phyloP scores from a whole-genome alignment of 2,797 vertebrate species.

The Sylvilagus floridanus region DNA sequence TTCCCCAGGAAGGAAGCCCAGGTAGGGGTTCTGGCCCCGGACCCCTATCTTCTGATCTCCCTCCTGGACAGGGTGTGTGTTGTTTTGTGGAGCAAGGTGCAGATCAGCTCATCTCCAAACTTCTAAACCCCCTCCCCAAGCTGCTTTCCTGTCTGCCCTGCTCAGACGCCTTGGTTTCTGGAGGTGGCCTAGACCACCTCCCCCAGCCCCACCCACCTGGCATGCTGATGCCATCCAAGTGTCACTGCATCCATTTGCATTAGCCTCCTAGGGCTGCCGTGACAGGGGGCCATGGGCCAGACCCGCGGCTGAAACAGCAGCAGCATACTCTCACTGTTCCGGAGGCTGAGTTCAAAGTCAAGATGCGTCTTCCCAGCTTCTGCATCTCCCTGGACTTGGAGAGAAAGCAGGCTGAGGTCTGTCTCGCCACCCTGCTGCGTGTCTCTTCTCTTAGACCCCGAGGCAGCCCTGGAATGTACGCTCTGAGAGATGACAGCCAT shows the following conservation, averaged over 20 bases:
- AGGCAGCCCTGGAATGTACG: too few species aligned
- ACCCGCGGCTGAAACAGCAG: too few species aligned
- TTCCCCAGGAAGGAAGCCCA: background rate
- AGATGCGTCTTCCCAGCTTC: background rate
- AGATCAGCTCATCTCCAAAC: background rate
- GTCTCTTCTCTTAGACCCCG: too few species aligned
- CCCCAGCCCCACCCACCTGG: fast-evolving
- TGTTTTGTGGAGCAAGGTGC: background rate
- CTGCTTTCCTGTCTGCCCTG: background rate
- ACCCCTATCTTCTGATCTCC: too few species aligned
- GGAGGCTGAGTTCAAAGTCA: background rate
- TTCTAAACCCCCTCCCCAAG: too few species aligned
- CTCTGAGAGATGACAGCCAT: background rate
- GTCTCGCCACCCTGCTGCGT: fast-evolving
- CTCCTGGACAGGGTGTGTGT: background rate
- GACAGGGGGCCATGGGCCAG: fast-evolving
- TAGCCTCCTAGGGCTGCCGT: fast-evolving
- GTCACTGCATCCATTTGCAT: background rate
- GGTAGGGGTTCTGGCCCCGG: background rate
- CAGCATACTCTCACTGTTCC: background rate
- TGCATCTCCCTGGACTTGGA: fast-evolving
- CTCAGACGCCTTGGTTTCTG: fast-evolving
- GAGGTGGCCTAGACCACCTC: background rate
- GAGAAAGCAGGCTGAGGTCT: fast-evolving
- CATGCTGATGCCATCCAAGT: fast-evolving